Evolutionary conservation across 2,888 invertebrate genomes (phyloP).

Genomic region (Nipponacmea schrenckii): DNA sequence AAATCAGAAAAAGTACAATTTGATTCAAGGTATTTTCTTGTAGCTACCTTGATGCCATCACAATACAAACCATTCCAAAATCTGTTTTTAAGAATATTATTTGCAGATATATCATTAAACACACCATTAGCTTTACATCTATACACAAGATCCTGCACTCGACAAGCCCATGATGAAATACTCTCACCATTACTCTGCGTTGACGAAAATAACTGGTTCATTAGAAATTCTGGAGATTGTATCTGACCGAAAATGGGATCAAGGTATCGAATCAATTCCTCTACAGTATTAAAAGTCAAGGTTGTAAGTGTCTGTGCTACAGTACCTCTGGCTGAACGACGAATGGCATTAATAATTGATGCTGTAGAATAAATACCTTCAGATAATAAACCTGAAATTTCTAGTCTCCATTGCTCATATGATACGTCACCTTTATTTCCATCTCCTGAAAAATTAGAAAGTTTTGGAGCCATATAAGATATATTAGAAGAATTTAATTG

Average conservation of each 20-base stretch:
- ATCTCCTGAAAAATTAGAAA: background rate
- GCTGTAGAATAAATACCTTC: background rate
- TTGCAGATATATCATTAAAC: background rate
- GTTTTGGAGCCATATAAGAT: background rate
- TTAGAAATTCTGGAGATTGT: background rate
- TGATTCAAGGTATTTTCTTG: no score
- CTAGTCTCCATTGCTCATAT: background rate
- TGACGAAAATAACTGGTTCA: background rate
- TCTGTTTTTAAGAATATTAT: no score
- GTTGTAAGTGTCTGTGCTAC: background rate
- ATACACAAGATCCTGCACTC: background rate
- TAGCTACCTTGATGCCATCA: no score
- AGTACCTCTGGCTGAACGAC: background rate
- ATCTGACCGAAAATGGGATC: background rate
- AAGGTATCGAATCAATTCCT: background rate
- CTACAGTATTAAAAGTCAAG: background rate
- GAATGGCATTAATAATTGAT: background rate
- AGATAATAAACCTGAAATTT: background rate
- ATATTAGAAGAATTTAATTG: background rate
- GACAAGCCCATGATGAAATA: background rate
- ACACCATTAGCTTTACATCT: background rate
- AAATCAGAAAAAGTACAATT: no score
- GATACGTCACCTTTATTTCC: background rate
- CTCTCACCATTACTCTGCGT: background rate
- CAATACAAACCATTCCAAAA: no score